phyloP scores from a whole-genome alignment of 2,113 vertebrate genomes.

The Brachirus orientalis region DNA sequence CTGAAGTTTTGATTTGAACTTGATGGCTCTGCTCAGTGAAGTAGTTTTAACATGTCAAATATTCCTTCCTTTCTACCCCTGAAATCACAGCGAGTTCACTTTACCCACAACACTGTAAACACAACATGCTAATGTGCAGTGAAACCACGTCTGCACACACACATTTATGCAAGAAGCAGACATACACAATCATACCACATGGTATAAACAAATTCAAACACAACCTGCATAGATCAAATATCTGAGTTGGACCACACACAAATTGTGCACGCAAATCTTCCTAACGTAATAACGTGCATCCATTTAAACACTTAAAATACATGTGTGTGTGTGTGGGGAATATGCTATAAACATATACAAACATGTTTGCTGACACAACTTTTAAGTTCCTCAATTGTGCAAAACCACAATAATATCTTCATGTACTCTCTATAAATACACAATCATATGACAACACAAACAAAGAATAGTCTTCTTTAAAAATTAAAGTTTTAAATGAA shows the following conservation, averaged over 20 bases:
- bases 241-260: constrained; percentile 56
- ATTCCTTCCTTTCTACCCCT: constrained; percentile 49
- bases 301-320: constrained; percentile 29
- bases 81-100: constrained; percentile 46
- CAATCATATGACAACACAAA: background rate
- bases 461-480: constrained; percentile 35
- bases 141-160: constrained; percentile 34
- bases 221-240: constrained; percentile 52
- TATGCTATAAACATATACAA: constrained; percentile 36
- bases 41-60: constrained; percentile 60
- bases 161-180: no score
- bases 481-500: constrained; percentile 11
- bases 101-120: constrained; percentile 50
- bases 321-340: constrained; percentile 20
- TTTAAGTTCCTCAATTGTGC: constrained; percentile 33
- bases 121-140: constrained; percentile 40
- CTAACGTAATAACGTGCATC: constrained; percentile 11
- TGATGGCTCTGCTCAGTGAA: constrained; percentile 34
- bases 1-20: constrained; percentile 36
- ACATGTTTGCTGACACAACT: constrained; percentile 31
- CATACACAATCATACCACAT: constrained; percentile 8
- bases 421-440: background rate
- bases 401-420: constrained; percentile 26
- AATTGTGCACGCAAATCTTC: constrained; percentile 12
- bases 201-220: constrained; percentile 36